A percentile compares a stretch with the other conserved stretches of the same genome.
These are phyloP conservation scores for Clarias macrocephalus DNA, from an alignment of 2,113 vertebrate species.

Conservation along the genomic window DNA sequence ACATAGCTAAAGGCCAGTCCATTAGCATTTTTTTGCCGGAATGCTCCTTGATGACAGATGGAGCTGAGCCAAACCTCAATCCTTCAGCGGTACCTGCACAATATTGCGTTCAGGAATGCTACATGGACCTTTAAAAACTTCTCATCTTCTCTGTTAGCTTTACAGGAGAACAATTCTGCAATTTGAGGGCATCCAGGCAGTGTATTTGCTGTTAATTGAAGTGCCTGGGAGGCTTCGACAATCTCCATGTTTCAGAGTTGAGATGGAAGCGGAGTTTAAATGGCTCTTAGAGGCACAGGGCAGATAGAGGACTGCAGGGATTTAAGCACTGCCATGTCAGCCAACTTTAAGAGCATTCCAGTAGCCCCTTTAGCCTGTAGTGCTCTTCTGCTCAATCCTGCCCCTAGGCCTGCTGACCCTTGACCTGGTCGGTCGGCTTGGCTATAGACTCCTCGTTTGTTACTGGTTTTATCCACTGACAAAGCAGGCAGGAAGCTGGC, in stretches of 20 bases:
- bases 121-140: slow-evolving; percentile 57
- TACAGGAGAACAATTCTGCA: slow-evolving; percentile 64
- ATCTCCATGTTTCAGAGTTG: slow-evolving; percentile 66
- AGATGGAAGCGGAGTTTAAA: slow-evolving; percentile 64
- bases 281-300: slow-evolving; percentile 58
- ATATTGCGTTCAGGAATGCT: slow-evolving; percentile 54
- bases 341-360: slow-evolving; percentile 72
- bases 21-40: slow-evolving; percentile 13
- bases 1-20: slow-evolving; percentile 28
- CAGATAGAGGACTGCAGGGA: slow-evolving; percentile 34
- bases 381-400: slow-evolving; percentile 74
- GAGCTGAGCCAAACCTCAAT: slow-evolving; percentile 62
- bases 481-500: slow-evolving; percentile 80
- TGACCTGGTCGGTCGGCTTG: slow-evolving; percentile 78
- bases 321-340: slow-evolving; percentile 61
- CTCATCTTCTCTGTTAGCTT: slow-evolving; percentile 64
- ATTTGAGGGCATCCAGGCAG: slow-evolving; percentile 59
- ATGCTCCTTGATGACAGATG: slow-evolving; percentile 50
- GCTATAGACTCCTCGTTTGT: slow-evolving; percentile 87
- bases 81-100: slow-evolving; percentile 68
- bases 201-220: slow-evolving; percentile 54
- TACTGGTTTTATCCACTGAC: slow-evolving; percentile 83
- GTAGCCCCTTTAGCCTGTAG: slow-evolving; percentile 62
- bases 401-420: slow-evolving; percentile 70
- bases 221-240: slow-evolving; percentile 63